Conservation (phyloP, 2,888 invertebrate genomes). For the Leucania comma region DNA sequence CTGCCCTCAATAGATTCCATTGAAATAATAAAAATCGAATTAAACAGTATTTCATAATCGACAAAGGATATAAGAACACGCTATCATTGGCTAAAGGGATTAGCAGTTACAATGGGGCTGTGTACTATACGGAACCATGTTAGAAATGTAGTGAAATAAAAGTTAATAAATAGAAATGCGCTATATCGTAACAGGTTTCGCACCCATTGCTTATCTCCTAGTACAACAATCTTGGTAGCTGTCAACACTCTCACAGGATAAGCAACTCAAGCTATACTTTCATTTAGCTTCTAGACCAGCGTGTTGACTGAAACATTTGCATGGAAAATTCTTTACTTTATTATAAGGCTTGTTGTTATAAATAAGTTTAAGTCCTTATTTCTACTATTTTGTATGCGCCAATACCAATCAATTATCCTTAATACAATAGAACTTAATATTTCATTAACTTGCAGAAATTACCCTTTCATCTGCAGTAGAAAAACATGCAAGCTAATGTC, state of each 20-base stretch:
- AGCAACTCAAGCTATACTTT: constrained; percentile 28
- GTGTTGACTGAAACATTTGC: constrained; percentile 11
- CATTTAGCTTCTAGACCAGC: constrained; percentile 24
- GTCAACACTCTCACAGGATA: constrained; percentile 3
- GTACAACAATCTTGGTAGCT: constrained; percentile 51
- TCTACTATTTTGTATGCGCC: constrained; percentile 49
- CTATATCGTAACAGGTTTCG: constrained; percentile 22
- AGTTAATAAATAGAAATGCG: constrained; percentile 51
- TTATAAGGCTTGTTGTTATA: constrained; percentile 55
- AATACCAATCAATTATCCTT: constrained; percentile 56
- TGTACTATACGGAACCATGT: constrained; percentile 25
- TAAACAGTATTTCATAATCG: constrained; percentile 17
- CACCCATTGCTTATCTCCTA: constrained; percentile 47
- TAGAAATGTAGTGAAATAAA: constrained; percentile 21
- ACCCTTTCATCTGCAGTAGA: constrained; percentile 37
- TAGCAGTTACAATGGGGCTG: constrained; percentile 21
- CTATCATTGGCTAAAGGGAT: constrained; percentile 24
- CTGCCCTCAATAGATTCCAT: constrained; percentile 42
- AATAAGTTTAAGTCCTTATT: constrained; percentile 51
- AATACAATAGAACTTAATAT: constrained; percentile 51
- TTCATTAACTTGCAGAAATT: constrained; percentile 51
- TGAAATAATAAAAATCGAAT: constrained; percentile 24
- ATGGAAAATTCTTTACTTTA: constrained; percentile 50
- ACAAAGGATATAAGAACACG: constrained; percentile 29
- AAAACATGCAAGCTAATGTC: constrained; percentile 50